Evolutionary conservation across 53 echinoderm and acorn worm species (phyloP), one percentile per base, ranked within the genome.

Genomic region (Henricia sp.): DNA sequence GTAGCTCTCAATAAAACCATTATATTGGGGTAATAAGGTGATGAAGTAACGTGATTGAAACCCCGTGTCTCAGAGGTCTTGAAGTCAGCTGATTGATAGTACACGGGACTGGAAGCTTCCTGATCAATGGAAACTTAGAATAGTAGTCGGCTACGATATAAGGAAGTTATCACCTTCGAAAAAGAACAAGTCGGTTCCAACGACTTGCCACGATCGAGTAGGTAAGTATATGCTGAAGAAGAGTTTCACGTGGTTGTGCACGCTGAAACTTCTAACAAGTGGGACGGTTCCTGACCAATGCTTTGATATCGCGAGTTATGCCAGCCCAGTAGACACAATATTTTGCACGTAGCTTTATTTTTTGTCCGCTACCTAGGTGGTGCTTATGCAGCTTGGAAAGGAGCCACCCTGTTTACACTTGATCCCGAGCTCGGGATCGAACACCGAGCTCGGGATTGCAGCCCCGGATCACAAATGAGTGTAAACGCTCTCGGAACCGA

Each of bases 71-170:
- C 46, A 10, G 75, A 57, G 74, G 88, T 87, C 24, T 51, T 59
- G 70, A 55, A 88, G 0, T 39, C 33, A 6, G 39, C 14, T 16
- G 72, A 63, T 36, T 44, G 44, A 29, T 60, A 76, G 50, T 88
- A 26, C 65, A 82, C 3, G 68, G 73, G 3, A 51, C 58, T 24
- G 84, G 88, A 62, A 84, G 83, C n/a, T 88, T 83, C 17, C 72
- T 52, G 29, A 88, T 75, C 13, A 87, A 63, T 1, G 71, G 56
- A 28, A 77, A 88, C 67, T 92, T 88, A 0, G 80, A 91, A 23
- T 76, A 88, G 48, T 88, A 88, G 78, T 92, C 88, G 3, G 92
- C 84, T 12, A 88, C 25, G 32, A 86, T n/a, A n/a, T 77, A 17
- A 60, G 64, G 19, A 60, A 60, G 33, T 60, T 60, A 3, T 60